Evolutionary conservation across 2,113 vertebrate genomes (phyloP).

Genomic region (Albula goreensis): DNA sequence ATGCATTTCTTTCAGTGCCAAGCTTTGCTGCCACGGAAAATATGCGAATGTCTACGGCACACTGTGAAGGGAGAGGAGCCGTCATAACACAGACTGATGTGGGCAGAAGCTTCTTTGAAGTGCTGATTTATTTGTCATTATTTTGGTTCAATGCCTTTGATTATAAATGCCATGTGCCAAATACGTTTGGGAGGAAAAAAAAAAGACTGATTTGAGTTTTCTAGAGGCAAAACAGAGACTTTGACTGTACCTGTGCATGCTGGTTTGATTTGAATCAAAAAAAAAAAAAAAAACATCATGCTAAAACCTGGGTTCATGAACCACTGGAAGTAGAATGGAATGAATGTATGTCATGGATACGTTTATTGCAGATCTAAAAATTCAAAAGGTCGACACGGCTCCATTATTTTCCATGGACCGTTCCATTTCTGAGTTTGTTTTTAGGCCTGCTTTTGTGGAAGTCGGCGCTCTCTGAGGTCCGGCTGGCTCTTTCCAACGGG

Average conservation of each 20-base stretch:
- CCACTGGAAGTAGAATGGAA: background rate
- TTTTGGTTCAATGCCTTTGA: slow-evolving; percentile 1
- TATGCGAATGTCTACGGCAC: background rate
- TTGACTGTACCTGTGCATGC: background rate
- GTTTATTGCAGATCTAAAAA: too few relatives aligned
- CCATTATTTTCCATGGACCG: background rate
- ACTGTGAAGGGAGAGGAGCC: background rate
- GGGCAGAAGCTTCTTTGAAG: slow-evolving; percentile 6
- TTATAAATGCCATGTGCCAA: background rate
- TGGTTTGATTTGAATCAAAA: slow-evolving; percentile 12
- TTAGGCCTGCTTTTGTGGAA: too few relatives aligned
- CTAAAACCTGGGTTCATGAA: background rate
- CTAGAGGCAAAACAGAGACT: background rate
- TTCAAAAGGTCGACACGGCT: too few relatives aligned
- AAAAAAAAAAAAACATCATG: background rate
- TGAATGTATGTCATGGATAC: background rate
- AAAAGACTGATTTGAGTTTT: background rate
- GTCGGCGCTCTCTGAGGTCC: too few relatives aligned
- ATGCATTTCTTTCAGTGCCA: background rate
- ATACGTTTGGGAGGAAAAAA: background rate
- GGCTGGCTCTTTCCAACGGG: background rate
- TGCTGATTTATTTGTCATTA: background rate
- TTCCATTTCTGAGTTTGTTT: background rate
- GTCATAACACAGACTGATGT: background rate
- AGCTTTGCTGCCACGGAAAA: background rate